phyloP scores from a whole-genome alignment of 2,113 vertebrate genomes.

The Verasper variegatus region DNA sequence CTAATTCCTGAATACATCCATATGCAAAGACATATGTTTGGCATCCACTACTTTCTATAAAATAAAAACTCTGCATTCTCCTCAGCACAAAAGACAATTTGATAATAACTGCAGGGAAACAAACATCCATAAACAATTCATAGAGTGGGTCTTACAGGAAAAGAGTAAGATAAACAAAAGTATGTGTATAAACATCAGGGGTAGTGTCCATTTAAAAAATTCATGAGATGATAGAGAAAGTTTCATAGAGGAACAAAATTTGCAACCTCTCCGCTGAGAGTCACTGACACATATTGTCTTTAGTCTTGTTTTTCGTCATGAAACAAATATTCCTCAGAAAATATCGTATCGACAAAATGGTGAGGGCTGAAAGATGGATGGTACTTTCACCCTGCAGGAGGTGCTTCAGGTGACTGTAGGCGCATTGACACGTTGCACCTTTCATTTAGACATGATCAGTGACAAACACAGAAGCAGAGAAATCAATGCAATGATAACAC shows the following conservation, averaged over 20 bases:
- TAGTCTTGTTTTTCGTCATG: too few species aligned
- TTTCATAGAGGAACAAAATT: constrained; percentile 2
- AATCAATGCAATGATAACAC: constrained; percentile 62
- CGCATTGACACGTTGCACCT: neutral
- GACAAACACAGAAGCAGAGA: constrained; percentile 37
- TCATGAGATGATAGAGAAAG: neutral
- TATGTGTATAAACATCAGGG: neutral
- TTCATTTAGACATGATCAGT: constrained; percentile 28
- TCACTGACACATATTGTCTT: neutral
- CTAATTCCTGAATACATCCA: neutral
- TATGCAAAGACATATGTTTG: neutral
- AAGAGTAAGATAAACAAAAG: constrained; percentile 31
- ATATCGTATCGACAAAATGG: too few species aligned
- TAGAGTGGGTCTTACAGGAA: neutral
- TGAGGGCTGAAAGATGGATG: constrained; percentile 2
- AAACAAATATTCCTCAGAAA: too few species aligned
- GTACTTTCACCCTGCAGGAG: neutral
- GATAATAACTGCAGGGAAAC: constrained; percentile 4
- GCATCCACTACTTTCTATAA: neutral
- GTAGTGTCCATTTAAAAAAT: constrained; percentile 30
- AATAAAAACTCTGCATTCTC: neutral
- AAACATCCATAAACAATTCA: constrained; percentile 38
- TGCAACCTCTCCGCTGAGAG: constrained; percentile 2
- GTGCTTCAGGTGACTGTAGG: constrained; percentile 8
- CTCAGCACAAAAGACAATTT: neutral